Evolutionary conservation across 2,113 vertebrate species (phyloP).

Genomic region (Vidua macroura): DNA sequence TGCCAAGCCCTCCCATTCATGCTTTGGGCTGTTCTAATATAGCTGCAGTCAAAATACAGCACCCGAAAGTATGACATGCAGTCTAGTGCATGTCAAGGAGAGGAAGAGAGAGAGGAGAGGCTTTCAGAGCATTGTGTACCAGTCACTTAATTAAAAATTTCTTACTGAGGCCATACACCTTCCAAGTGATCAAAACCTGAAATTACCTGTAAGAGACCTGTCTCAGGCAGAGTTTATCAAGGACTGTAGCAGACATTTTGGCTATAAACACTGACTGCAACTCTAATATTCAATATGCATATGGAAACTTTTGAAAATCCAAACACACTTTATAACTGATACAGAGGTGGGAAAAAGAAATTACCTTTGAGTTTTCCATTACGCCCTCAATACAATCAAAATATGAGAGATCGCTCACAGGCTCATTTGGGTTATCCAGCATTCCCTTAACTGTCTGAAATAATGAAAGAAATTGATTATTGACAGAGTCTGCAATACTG

Average conservation of each 20-base stretch:
- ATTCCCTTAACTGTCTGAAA: conserved; percentile 92
- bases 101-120: background rate
- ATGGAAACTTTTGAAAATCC: background rate
- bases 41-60: background rate
- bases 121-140: background rate
- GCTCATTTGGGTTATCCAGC: conserved; percentile 93
- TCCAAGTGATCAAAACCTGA: background rate
- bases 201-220: background rate
- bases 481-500: background rate
- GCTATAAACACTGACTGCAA: background rate
- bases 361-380: conserved; percentile 99
- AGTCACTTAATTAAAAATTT: background rate
- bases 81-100: background rate
- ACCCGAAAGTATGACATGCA: background rate
- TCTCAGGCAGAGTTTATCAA: background rate
- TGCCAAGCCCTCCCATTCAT: background rate
- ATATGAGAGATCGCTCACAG: conserved; percentile 95
- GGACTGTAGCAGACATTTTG: background rate
- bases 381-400: conserved; percentile 98
- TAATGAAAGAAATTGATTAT: background rate
- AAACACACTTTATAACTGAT: background rate
- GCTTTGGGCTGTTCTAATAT: background rate
- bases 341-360: background rate
- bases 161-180: background rate
- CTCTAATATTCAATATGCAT: background rate